Base-by-base conservation (phyloP, 2,888 invertebrate genomes). In the Heliconius erato region DNA sequence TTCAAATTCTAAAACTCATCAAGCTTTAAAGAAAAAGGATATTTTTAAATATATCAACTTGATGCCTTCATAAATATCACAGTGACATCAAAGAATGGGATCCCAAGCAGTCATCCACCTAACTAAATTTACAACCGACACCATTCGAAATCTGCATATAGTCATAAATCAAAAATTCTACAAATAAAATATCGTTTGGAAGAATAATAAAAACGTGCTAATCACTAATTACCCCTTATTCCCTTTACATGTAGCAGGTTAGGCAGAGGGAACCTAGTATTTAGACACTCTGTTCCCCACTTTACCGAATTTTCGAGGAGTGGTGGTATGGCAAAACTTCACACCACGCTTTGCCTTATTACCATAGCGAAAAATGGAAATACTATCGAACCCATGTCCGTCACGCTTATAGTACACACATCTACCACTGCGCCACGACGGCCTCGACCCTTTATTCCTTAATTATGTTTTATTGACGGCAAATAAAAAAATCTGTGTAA, bases 201-300 rank as follows among this genome's bases (percentile, higher is more conserved):
- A 71, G 26, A 83, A 81, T 80, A 81, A 85, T 40, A 86, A 87
- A 87, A 88, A 88, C 86, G 85, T 88, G 87, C 89, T 88, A 92
- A 91, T 91, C 89, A 87, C 89, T 91, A 91, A 92, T 92, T 91
- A 91, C 89, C 89, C 87, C 87, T 89, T 87, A 88, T 89, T 88
- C 87, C 85, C 86, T n/a, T n/a, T n/a, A 0, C 7, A 7, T 54
- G 7, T 54, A 54, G 19, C 19, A 7, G 54, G 19, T 1, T 54
- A 19, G 6, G 19, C 54, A 54, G 7, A 54, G 3, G 19, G 23
- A 54, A 54, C 54, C 9, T 23, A 54, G 23, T 54, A 9, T 23
- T 54, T 3, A 54, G 23, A 54, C 23, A 54, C 9, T 54, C 23
- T 3, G 16, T 49, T 5, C 49, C 5, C 49, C 16, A 49, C 14